Evolutionary conservation across 2,888 invertebrate species (phyloP).

Genomic region (Augiades crinisus): DNA sequence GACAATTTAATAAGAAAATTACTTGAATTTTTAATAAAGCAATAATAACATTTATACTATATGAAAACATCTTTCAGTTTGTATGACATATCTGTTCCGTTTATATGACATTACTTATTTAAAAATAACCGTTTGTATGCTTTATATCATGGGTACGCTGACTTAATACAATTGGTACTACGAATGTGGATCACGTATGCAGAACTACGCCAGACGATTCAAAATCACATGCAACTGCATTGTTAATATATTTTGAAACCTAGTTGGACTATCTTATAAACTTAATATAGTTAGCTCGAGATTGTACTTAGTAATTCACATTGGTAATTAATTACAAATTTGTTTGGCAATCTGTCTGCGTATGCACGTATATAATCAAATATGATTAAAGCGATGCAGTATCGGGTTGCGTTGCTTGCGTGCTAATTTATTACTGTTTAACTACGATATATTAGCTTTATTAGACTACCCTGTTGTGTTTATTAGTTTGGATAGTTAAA

Average conservation of each 20-base stretch:
- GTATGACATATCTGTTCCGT: too few relatives aligned
- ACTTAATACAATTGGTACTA: slow-evolving; percentile 34
- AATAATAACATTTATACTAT: too few relatives aligned
- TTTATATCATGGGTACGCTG: slow-evolving; percentile 24
- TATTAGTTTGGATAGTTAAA: too few relatives aligned
- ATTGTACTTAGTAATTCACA: slow-evolving; percentile 32
- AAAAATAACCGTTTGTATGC: slow-evolving; percentile 22
- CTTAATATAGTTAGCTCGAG: slow-evolving; percentile 24
- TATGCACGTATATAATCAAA: slow-evolving; percentile 22
- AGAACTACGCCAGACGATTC: slow-evolving; percentile 31
- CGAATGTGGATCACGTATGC: slow-evolving; percentile 33
- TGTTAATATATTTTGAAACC: slow-evolving; percentile 47
- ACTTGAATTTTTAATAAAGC: too few relatives aligned
- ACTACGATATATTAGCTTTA: slow-evolving; percentile 15
- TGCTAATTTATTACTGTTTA: slow-evolving; percentile 11
- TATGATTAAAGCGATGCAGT: slow-evolving; percentile 11
- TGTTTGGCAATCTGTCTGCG: slow-evolving; percentile 20
- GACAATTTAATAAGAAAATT: too few relatives aligned
- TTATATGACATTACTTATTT: slow-evolving; percentile 14
- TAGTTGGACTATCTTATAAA: slow-evolving; percentile 25
- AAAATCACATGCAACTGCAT: slow-evolving; percentile 47
- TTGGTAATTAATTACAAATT: slow-evolving; percentile 19
- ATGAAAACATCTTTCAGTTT: too few relatives aligned
- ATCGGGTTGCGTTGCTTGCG: neutral
- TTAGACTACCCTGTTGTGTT: neutral